phyloP scores from a whole-genome alignment of 2,113 vertebrate genomes.

The Cygnus buccinator region DNA sequence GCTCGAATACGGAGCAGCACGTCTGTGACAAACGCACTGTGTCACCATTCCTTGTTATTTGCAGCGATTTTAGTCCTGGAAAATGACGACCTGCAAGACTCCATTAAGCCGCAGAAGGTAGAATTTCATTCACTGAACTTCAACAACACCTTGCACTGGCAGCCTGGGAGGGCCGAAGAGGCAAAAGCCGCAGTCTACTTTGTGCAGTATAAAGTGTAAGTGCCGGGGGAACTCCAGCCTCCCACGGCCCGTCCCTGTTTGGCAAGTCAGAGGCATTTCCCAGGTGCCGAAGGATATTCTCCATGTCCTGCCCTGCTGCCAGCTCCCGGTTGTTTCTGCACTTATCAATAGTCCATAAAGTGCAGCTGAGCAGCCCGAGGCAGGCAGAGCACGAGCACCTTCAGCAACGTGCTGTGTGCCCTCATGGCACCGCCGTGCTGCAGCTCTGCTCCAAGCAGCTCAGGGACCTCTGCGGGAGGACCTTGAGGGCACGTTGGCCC shows the following conservation, averaged over 20 bases:
- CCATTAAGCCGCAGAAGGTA: conserved; percentile 62
- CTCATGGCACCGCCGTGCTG: not conserved
- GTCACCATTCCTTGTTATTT: not conserved
- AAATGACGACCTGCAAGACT: not conserved
- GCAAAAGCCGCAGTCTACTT: conserved; percentile 56
- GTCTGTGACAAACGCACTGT: not conserved
- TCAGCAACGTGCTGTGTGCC: not conserved
- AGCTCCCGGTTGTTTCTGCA: not conserved
- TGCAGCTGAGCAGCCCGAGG: not conserved
- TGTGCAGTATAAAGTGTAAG: conserved; percentile 81
- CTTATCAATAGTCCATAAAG: not conserved
- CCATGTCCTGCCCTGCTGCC: not conserved
- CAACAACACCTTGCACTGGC: conserved; percentile 73
- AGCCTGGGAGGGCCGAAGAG: conserved; percentile 37
- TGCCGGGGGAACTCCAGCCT: not conserved
- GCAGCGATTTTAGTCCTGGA: conserved; percentile 20
- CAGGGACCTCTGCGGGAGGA: not conserved
- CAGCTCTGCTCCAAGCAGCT: not conserved
- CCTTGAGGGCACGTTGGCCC: not conserved
- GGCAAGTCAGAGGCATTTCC: not conserved
- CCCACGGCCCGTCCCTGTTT: not conserved
- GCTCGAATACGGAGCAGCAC: fast-evolving
- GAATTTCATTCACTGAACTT: conserved; percentile 74
- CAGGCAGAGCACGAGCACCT: not conserved
- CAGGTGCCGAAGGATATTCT: not conserved